These are phyloP conservation scores for Drosophila peninsularis DNA, from an alignment of 2,888 invertebrate species.

Conservation along the genomic window DNA sequence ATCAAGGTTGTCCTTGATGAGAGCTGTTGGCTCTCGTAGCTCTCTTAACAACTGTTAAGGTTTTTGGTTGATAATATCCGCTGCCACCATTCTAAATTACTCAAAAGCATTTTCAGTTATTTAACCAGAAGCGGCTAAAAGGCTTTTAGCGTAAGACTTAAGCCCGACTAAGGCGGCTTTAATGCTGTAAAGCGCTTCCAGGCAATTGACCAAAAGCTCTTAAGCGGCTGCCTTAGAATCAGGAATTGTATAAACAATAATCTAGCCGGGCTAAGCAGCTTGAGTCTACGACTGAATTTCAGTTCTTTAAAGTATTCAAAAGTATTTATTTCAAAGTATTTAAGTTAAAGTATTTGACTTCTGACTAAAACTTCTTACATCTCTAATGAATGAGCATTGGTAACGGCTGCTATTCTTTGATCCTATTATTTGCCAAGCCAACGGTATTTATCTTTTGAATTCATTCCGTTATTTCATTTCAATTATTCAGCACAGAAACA, in stretches of 20 bases:
- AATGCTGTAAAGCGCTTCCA: conserved; percentile 9
- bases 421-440: not conserved
- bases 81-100: not conserved
- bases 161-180: not conserved
- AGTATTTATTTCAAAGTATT: not conserved
- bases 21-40: too few relatives aligned
- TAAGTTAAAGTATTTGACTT: not conserved
- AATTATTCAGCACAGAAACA: not conserved
- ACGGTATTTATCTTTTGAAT: not conserved
- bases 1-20: too few relatives aligned
- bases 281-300: not conserved
- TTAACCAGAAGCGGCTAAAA: conserved; percentile 5
- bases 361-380: not conserved
- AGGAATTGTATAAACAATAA: not conserved
- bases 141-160: not conserved
- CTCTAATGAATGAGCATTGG: not conserved
- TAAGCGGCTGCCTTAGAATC: not conserved
- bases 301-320: not conserved
- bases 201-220: conserved; percentile 6
- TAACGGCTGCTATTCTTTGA: too few relatives aligned
- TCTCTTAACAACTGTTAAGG: not conserved
- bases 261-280: not conserved
- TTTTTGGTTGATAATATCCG: not conserved
- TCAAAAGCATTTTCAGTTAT: not conserved
- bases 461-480: not conserved